Percentiles rank a stretch among this genome's conserved stretches.
phyloP scores from a whole-genome alignment of 2,113 vertebrate species.

The Orientallactaga bullata region DNA sequence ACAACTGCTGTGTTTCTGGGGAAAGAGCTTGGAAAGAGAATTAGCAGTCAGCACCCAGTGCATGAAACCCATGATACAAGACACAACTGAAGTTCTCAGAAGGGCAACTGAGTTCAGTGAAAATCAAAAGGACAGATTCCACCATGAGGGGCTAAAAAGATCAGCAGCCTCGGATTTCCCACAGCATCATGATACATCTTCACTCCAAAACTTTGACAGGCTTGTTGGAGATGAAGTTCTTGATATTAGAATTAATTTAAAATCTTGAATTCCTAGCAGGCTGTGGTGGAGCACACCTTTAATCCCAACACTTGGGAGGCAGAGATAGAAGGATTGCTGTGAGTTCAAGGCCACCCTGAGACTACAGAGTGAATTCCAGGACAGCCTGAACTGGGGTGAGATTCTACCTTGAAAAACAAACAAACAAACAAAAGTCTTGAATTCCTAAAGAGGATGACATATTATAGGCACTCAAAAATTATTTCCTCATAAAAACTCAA shows the following conservation, averaged over 20 bases:
- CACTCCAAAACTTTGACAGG: not conserved
- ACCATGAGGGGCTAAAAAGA: not conserved
- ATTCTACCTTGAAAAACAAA: too few relatives aligned
- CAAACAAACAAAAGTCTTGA: not conserved
- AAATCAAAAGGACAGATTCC: not conserved
- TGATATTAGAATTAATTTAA: not conserved
- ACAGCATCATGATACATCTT: not conserved
- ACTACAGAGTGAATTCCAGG: too few relatives aligned
- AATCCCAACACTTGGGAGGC: too few relatives aligned
- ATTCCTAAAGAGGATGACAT: not conserved
- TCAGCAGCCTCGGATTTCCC: not conserved
- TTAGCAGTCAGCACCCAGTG: not conserved
- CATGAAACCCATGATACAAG: not conserved
- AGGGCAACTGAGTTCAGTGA: not conserved
- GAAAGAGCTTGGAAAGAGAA: not conserved
- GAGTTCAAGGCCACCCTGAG: too few relatives aligned
- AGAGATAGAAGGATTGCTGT: too few relatives aligned
- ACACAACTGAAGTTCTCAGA: not conserved
- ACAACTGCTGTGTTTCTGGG: not conserved
- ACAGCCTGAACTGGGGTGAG: too few relatives aligned
- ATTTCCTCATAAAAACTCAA: not conserved
- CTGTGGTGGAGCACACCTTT: too few relatives aligned
- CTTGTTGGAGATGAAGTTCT: not conserved
- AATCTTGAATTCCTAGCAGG: not conserved
- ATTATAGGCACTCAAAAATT: not conserved